These are phyloP conservation scores for human DNA, from an alignment of 2,113 vertebrate genomes.

Conservation along the genomic window GRCh38 chr9:129908501-129909000, in stretches of 20 bases:
- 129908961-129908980: constrained; percentile 97
- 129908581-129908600: too few relatives aligned
- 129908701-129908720: accelerated
- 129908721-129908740: neutral
- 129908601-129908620: too few relatives aligned
- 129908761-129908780: neutral
- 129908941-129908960: constrained; percentile 98
- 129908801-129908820: neutral
- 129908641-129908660: too few relatives aligned
- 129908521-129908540: too few relatives aligned
- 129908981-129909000: constrained; percentile 97
- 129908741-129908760: neutral
- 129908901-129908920: constrained; percentile 97
- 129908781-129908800: neutral
- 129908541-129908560: too few relatives aligned
- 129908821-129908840: neutral
- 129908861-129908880: accelerated
- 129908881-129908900: constrained; percentile 92
- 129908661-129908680: too few relatives aligned
- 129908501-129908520: too few relatives aligned
- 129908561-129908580: too few relatives aligned
- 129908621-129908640: too few relatives aligned
- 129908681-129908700: too few relatives aligned
- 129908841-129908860: neutral
- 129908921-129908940: constrained; percentile 95